Evolutionary conservation across 2,113 vertebrate genomes (phyloP).

Genomic region (Lucifuga dentata): DNA sequence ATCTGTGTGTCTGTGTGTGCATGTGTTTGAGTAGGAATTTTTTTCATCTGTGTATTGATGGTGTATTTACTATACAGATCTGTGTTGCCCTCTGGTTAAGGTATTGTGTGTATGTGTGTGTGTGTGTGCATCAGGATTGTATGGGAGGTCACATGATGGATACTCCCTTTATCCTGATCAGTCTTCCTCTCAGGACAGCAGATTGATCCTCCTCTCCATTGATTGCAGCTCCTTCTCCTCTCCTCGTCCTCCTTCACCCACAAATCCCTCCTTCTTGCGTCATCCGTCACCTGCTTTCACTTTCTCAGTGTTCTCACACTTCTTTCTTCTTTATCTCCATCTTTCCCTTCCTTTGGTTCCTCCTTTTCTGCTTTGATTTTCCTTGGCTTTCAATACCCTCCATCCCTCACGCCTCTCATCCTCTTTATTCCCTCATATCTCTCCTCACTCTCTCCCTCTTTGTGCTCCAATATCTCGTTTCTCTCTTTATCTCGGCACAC

Average conservation of each 20-base stretch:
- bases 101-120: no score
- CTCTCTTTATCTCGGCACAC: not conserved
- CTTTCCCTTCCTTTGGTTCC: not conserved
- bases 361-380: not conserved
- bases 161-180: slow-evolving; percentile 40
- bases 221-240: slow-evolving; percentile 36
- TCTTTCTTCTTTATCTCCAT: not conserved
- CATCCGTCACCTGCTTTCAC: slow-evolving; percentile 24
- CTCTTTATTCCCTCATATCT: not conserved
- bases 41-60: no score
- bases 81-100: no score
- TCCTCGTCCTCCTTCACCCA: slow-evolving; percentile 30
- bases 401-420: not conserved
- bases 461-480: not conserved
- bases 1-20: no score
- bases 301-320: slow-evolving; percentile 3
- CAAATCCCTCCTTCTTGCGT: slow-evolving; percentile 38
- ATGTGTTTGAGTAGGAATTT: no score
- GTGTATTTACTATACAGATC: no score
- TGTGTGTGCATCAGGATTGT: slow-evolving; percentile 21
- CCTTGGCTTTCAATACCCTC: not conserved
- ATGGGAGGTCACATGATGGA: slow-evolving; percentile 47
- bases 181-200: slow-evolving; percentile 54
- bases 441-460: not conserved
- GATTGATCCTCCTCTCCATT: slow-evolving; percentile 48